Evolutionary conservation across 2,888 invertebrate genomes (phyloP).

Genomic region (Cecidostiba fungosa): DNA sequence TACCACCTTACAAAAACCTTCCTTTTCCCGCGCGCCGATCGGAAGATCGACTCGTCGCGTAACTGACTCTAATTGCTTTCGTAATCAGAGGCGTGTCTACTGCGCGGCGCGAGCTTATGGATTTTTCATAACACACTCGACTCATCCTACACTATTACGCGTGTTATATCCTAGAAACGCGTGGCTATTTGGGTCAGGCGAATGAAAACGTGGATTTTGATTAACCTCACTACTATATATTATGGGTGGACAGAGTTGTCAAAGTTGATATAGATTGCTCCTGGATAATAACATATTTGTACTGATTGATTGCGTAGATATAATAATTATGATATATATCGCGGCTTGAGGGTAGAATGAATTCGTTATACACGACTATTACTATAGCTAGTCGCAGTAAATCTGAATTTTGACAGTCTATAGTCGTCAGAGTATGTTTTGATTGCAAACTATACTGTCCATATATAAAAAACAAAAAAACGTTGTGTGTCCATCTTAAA

Average conservation of each 20-base stretch:
- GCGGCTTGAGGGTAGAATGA: no score
- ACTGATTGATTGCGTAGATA: no score
- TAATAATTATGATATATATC: no score
- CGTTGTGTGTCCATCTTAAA: no score
- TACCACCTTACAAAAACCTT: background rate
- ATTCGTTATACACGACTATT: no score
- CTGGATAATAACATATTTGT: no score
- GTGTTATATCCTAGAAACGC: background rate
- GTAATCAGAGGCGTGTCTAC: slow-evolving; percentile 15
- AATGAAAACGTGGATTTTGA: background rate
- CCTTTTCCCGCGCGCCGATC: background rate
- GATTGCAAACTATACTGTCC: no score
- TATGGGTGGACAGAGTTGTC: no score
- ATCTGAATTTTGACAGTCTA: no score
- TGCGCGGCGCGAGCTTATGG: background rate
- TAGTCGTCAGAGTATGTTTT: no score
- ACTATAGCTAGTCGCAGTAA: no score
- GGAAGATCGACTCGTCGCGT: slow-evolving; percentile 13
- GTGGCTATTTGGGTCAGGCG: background rate
- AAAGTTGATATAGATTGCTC: background rate
- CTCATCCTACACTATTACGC: background rate
- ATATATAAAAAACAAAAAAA: no score
- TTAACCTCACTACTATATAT: background rate
- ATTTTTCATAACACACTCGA: background rate
- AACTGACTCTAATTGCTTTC: slow-evolving; percentile 37